Conservation (phyloP, 2,888 invertebrate species). For the Microdon myrmicae region DNA sequence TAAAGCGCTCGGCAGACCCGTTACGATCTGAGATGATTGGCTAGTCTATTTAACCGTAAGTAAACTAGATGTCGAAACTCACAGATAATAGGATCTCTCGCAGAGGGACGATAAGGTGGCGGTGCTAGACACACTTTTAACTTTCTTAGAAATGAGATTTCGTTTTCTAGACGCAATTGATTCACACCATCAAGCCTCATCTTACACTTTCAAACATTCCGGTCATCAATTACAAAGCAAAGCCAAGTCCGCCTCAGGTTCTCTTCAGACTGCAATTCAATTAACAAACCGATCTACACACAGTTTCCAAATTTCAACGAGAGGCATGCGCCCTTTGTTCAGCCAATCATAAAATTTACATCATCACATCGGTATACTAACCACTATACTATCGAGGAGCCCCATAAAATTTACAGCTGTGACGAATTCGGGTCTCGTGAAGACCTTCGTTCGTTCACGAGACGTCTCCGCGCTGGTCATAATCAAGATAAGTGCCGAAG, state of each 20-base stretch:
- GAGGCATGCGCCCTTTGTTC: slow-evolving; percentile 2
- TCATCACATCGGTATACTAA: too few species aligned
- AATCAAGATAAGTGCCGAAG: neutral
- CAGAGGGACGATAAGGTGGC: slow-evolving; percentile 14
- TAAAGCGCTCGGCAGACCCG: slow-evolving; percentile 4
- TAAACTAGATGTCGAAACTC: slow-evolving; percentile 28
- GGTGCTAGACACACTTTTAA: slow-evolving; percentile 3
- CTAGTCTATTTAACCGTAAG: slow-evolving; percentile 11
- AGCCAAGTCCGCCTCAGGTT: neutral
- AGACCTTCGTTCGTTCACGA: neutral
- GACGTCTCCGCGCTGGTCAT: slow-evolving; percentile 5
- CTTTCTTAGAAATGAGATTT: slow-evolving; percentile 13
- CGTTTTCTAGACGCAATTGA: slow-evolving; percentile 6
- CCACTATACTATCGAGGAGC: too few species aligned
- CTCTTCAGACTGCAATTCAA: neutral
- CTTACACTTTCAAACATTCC: neutral
- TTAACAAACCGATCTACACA: neutral
- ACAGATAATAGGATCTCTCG: slow-evolving; percentile 32
- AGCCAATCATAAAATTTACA: neutral
- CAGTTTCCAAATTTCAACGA: neutral
- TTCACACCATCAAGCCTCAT: neutral
- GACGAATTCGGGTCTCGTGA: slow-evolving; percentile 12
- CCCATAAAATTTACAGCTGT: slow-evolving; percentile 17
- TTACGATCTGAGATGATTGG: slow-evolving; percentile 32
- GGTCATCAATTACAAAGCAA: neutral